These are phyloP conservation scores for Rhingia rostrata DNA, from an alignment of 2,888 invertebrate genomes.

Conservation along the genomic window DNA sequence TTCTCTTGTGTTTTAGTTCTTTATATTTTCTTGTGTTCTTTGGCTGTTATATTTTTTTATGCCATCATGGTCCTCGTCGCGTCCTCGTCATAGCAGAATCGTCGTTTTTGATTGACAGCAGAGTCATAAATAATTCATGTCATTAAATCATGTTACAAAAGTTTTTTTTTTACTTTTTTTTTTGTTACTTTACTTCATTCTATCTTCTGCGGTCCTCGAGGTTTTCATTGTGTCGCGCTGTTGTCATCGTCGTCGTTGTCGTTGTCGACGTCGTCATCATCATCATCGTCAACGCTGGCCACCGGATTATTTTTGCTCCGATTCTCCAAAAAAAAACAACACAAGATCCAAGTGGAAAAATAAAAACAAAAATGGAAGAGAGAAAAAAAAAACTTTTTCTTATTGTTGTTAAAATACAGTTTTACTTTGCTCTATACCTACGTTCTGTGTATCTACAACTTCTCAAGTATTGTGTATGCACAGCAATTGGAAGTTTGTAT, in stretches of 20 bases:
- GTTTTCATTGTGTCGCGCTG: constrained; percentile 63
- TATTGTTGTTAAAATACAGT: constrained; percentile 71
- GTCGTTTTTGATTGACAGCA: constrained; percentile 83
- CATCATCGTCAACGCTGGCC: constrained; percentile 55
- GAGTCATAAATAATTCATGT: constrained; percentile 84
- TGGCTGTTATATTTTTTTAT: constrained; percentile 48
- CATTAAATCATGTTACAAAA: constrained; percentile 84
- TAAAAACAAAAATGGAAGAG: not conserved
- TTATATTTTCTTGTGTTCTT: constrained; percentile 62
- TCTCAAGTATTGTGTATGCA: constrained; percentile 14
- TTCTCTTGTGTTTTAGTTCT: constrained; percentile 52
- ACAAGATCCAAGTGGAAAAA: constrained; percentile 38
- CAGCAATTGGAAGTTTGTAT: constrained; percentile 18
- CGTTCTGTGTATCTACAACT: constrained; percentile 20
- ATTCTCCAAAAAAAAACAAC: constrained; percentile 70
- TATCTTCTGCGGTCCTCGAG: constrained; percentile 57
- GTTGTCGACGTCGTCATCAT: constrained; percentile 4
- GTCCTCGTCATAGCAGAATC: constrained; percentile 83
- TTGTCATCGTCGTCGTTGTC: constrained; percentile 43
- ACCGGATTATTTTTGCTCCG: constrained; percentile 71
- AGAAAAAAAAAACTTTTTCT: constrained; percentile 64
- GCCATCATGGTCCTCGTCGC: constrained; percentile 71
- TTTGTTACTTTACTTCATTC: constrained; percentile 74
- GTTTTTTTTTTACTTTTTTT: constrained; percentile 76
- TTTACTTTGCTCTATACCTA: constrained; percentile 46